These are phyloP conservation scores for Drosophila picticornis DNA, from an alignment of 2,888 invertebrate genomes.

Conservation along the genomic window DNA sequence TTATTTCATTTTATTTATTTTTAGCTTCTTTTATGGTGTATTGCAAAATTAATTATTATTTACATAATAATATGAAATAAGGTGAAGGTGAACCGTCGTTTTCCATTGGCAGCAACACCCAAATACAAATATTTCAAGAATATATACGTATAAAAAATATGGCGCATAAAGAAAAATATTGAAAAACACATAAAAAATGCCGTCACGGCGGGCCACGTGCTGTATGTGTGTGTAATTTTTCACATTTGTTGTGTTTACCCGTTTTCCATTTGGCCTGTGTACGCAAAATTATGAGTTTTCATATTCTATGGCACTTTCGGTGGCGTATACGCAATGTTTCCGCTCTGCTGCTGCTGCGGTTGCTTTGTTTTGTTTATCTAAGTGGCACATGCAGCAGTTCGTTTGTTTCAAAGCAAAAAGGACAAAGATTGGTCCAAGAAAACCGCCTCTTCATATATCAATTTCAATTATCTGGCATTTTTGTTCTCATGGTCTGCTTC, in stretches of 20 bases:
- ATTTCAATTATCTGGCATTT: constrained; percentile 76
- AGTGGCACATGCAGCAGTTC: constrained; percentile 54
- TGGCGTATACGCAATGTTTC: constrained; percentile 77
- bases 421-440: constrained; percentile 47
- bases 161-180: constrained; percentile 69
- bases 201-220: constrained; percentile 56
- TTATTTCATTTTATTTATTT: constrained; percentile 10
- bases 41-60: constrained; percentile 72
- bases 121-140: constrained; percentile 42
- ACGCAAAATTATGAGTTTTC: constrained; percentile 71
- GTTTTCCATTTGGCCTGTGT: constrained; percentile 57
- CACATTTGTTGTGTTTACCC: constrained; percentile 68
- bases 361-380: constrained; percentile 72
- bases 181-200: constrained; percentile 59
- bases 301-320: constrained; percentile 40
- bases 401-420: constrained; percentile 54
- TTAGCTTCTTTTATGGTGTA: constrained; percentile 44
- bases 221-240: constrained; percentile 42
- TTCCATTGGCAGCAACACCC: constrained; percentile 44
- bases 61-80: constrained; percentile 75
- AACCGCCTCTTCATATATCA: constrained; percentile 73
- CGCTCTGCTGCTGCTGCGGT: constrained; percentile 24
- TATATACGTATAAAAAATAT: constrained; percentile 45
- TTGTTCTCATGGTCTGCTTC: constrained; percentile 11
- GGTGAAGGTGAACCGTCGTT: constrained; percentile 77